A percentile compares a stretch with the other conserved stretches of the same genome.
Evolutionary conservation across 2,888 invertebrate genomes (phyloP).

Genomic region (Mellilla xanthometata): DNA sequence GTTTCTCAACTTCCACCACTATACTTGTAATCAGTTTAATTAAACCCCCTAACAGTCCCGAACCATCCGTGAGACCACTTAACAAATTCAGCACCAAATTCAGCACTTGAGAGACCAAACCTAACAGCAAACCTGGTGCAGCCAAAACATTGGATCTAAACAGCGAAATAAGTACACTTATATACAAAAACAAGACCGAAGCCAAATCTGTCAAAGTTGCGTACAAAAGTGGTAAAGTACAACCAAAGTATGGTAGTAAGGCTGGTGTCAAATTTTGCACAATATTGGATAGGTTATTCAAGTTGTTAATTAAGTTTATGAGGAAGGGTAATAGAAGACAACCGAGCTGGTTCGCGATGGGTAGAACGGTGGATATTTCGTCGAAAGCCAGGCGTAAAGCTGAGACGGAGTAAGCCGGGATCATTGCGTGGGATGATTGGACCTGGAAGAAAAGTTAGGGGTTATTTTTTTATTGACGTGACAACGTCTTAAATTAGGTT

Average conservation of each 20-base stretch:
- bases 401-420: slow-evolving; percentile 70
- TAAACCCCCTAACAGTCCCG: slow-evolving; percentile 57
- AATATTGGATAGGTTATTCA: slow-evolving; percentile 72
- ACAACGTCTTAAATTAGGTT: too few species aligned
- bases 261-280: slow-evolving; percentile 74
- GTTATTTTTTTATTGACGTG: background rate
- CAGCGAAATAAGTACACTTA: slow-evolving; percentile 67
- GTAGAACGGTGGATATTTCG: slow-evolving; percentile 65
- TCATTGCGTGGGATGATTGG: slow-evolving; percentile 61
- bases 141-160: slow-evolving; percentile 69
- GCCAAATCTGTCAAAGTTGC: slow-evolving; percentile 72
- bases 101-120: slow-evolving; percentile 55
- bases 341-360: slow-evolving; percentile 67
- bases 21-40: slow-evolving; percentile 65
- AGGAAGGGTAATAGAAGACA: slow-evolving; percentile 67
- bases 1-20: slow-evolving; percentile 65
- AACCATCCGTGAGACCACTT: slow-evolving; percentile 62
- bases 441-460: slow-evolving; percentile 42
- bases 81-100: slow-evolving; percentile 63
- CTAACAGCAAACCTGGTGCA: slow-evolving; percentile 61
- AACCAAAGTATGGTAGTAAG: slow-evolving; percentile 68
- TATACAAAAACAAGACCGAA: slow-evolving; percentile 68
- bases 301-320: slow-evolving; percentile 69
- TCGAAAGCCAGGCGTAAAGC: slow-evolving; percentile 69
- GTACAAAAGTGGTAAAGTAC: slow-evolving; percentile 65